Conservation (phyloP, 1,140 invertebrate genomes). For the Eurosta solidaginis region DNA sequence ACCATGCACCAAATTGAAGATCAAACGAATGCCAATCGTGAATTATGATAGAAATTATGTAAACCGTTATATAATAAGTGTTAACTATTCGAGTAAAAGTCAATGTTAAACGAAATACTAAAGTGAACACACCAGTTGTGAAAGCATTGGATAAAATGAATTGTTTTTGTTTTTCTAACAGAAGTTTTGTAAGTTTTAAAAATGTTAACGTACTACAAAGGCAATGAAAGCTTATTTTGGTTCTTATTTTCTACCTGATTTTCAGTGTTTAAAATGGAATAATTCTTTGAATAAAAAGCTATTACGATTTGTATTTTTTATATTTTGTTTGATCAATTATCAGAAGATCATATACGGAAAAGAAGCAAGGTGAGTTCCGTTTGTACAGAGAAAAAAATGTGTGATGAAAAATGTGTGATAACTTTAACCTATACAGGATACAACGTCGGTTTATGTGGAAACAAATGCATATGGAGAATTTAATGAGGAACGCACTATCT, state of each 20-base stretch:
- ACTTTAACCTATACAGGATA: conserved; percentile 38
- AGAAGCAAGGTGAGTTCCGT: neutral
- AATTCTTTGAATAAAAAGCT: neutral
- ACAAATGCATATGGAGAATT: conserved; percentile 52
- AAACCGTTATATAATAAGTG: neutral
- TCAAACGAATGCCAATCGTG: neutral
- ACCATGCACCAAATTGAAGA: neutral
- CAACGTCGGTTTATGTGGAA: conserved; percentile 57
- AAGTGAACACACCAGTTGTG: neutral
- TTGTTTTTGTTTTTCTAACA: neutral
- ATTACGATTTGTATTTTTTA: neutral
- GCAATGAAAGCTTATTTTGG: neutral
- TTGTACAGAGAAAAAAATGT: too few relatives aligned
- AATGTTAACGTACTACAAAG: too few relatives aligned
- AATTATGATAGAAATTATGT: neutral
- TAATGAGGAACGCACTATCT: conserved; percentile 47
- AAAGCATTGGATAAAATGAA: neutral
- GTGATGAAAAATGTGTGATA: too few relatives aligned
- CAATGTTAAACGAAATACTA: neutral
- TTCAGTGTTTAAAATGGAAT: neutral
- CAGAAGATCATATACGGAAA: neutral
- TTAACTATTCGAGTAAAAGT: neutral
- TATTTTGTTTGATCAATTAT: neutral
- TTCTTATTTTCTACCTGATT: neutral
- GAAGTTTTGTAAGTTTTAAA: neutral